These are phyloP conservation scores for Pseudonaja textilis DNA, from an alignment of 2,113 vertebrate species.

Conservation along the genomic window DNA sequence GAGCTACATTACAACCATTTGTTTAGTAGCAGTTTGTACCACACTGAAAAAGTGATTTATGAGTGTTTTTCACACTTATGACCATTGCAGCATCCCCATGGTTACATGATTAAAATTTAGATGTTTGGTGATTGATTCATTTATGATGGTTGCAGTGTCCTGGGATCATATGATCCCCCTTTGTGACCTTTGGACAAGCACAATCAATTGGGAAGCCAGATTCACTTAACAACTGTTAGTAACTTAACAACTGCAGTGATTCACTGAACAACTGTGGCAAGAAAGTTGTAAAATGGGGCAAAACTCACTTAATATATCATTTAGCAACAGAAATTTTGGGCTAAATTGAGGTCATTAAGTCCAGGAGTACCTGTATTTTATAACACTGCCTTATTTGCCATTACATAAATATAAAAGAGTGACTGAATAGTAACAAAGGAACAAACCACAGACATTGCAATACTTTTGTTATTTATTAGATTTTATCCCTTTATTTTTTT, in stretches of 20 bases:
- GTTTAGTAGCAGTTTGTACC: background rate
- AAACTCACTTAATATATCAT: background rate
- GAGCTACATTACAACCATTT: background rate
- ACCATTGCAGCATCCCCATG: background rate
- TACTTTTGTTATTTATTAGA: background rate
- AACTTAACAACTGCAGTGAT: background rate
- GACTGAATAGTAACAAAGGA: background rate
- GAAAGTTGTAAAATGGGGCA: background rate
- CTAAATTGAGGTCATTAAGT: background rate
- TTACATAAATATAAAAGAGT: background rate
- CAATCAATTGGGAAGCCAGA: background rate
- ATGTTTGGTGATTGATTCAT: background rate
- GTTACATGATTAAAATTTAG: background rate
- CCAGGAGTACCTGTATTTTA: background rate
- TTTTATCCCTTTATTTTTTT: background rate
- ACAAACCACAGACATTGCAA: background rate
- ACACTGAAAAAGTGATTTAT: background rate
- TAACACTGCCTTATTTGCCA: background rate
- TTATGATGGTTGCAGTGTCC: background rate
- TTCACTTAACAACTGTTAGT: background rate
- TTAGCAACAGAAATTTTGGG: background rate
- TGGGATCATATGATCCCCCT: background rate
- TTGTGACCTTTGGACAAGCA: background rate
- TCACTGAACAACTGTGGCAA: background rate
- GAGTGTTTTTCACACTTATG: background rate